A percentile compares a stretch with the other conserved stretches of the same genome.
phyloP scores from a whole-genome alignment of 1,140 invertebrate species.

The Centruroides vittatus region DNA sequence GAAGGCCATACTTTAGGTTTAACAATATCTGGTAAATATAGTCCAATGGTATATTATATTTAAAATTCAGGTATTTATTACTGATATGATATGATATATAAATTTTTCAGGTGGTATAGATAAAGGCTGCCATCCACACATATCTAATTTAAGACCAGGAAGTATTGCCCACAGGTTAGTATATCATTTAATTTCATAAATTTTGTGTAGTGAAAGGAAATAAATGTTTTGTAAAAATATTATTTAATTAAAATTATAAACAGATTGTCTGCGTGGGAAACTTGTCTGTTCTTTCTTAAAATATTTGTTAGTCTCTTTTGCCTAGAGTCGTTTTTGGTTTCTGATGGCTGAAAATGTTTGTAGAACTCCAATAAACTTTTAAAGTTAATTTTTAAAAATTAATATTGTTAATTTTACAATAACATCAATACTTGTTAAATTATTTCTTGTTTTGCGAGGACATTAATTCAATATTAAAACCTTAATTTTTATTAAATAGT shows the following conservation, averaged over 20 bases:
- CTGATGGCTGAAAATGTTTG: too few species aligned
- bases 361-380: too few species aligned
- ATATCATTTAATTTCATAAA: neutral
- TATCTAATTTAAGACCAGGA: constrained; percentile 42
- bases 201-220: neutral
- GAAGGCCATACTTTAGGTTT: constrained; percentile 16
- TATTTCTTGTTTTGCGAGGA: too few species aligned
- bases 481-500: too few species aligned
- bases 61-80: too few species aligned
- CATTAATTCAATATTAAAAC: too few species aligned
- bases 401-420: too few species aligned
- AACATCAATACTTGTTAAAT: too few species aligned
- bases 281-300: neutral
- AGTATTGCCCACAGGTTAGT: constrained; percentile 39
- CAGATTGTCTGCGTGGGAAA: neutral
- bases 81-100: too few species aligned
- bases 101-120: constrained; percentile 39
- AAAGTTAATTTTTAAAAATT: too few species aligned
- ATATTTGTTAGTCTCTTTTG: neutral
- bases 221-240: constrained; percentile 1
- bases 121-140: constrained; percentile 36
- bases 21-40: constrained; percentile 15
- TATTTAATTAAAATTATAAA: neutral
- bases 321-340: too few species aligned
- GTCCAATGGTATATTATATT: too few species aligned